These are phyloP conservation scores for Monochamus saltuarius DNA, from an alignment of 1,140 invertebrate species.

Conservation along the genomic window DNA sequence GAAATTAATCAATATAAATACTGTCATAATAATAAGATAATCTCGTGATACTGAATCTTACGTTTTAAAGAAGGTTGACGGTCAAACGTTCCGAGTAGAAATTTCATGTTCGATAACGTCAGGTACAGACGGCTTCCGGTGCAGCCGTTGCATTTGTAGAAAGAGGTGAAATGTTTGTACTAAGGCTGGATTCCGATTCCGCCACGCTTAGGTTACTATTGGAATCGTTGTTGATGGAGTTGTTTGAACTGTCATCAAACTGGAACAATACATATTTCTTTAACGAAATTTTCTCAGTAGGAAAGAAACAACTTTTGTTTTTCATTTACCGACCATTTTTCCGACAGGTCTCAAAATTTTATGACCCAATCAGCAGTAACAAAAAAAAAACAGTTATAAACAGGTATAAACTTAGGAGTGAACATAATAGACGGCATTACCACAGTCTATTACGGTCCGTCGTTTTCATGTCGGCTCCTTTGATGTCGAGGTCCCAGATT, in stretches of 20 bases:
- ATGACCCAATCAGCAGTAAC: background rate
- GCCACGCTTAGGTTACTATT: conserved; percentile 44
- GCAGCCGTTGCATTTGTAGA: conserved; percentile 4
- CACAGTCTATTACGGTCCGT: too few species aligned
- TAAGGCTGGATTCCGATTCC: conserved; percentile 27
- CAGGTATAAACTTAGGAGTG: too few species aligned
- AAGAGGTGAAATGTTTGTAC: background rate
- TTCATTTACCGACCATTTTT: background rate
- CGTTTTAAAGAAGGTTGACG: background rate
- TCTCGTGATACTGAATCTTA: background rate
- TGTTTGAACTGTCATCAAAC: conserved; percentile 51
- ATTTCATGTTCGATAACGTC: conserved; percentile 17
- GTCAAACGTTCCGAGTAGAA: conserved; percentile 6
- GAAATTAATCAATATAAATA: too few species aligned
- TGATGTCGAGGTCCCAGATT: too few species aligned
- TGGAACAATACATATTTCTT: conserved; percentile 34
- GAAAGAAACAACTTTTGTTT: background rate
- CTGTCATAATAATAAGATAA: too few species aligned
- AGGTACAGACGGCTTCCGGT: conserved; percentile 37
- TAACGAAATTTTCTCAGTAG: conserved; percentile 6
- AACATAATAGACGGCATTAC: too few species aligned
- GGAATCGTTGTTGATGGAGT: conserved; percentile 47
- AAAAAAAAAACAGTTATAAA: too few species aligned
- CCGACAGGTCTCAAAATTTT: background rate
- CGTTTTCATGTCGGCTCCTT: too few species aligned